These are phyloP conservation scores for Microctonus hyperodae DNA, from an alignment of 2,888 invertebrate species.

Conservation along the genomic window DNA sequence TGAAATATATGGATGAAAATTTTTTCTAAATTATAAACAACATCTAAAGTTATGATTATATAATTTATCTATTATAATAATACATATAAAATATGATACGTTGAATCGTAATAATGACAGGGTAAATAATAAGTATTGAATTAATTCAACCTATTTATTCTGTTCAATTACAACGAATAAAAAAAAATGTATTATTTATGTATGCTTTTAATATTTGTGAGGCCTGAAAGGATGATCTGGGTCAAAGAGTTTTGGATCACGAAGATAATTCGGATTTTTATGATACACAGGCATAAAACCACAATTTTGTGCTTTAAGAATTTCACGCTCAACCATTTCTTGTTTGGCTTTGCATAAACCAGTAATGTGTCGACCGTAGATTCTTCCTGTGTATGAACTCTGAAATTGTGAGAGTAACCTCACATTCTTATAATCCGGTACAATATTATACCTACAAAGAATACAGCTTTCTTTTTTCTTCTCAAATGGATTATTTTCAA, in stretches of 20 bases:
- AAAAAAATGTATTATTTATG: background rate
- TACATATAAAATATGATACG: no score
- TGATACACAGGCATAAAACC: slow-evolving; percentile 83
- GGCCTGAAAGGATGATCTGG: slow-evolving; percentile 82
- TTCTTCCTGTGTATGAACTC: slow-evolving; percentile 91
- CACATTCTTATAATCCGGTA: slow-evolving; percentile 89
- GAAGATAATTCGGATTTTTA: slow-evolving; percentile 80
- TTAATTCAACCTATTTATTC: no score
- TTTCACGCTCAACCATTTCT: slow-evolving; percentile 74
- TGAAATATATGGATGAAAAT: slow-evolving; percentile 71
- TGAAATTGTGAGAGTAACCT: slow-evolving; percentile 94
- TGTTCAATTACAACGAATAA: background rate
- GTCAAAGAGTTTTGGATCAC: slow-evolving; percentile 92
- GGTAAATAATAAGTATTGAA: no score
- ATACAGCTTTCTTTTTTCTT: slow-evolving; percentile 78
- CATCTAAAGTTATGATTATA: slow-evolving; percentile 7
- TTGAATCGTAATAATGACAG: no score
- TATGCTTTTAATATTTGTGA: slow-evolving; percentile 73
- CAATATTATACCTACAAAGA: slow-evolving; percentile 82
- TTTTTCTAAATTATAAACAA: slow-evolving; percentile 54
- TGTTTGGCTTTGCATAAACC: slow-evolving; percentile 90
- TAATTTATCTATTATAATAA: slow-evolving; percentile 34
- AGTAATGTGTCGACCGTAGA: slow-evolving; percentile 93
- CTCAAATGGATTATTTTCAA: slow-evolving; percentile 76
- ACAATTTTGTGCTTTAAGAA: slow-evolving; percentile 74